These are phyloP conservation scores for Koerneria pararmatus DNA, from an alignment of 2,888 invertebrate genomes.

Conservation along the genomic window DNA sequence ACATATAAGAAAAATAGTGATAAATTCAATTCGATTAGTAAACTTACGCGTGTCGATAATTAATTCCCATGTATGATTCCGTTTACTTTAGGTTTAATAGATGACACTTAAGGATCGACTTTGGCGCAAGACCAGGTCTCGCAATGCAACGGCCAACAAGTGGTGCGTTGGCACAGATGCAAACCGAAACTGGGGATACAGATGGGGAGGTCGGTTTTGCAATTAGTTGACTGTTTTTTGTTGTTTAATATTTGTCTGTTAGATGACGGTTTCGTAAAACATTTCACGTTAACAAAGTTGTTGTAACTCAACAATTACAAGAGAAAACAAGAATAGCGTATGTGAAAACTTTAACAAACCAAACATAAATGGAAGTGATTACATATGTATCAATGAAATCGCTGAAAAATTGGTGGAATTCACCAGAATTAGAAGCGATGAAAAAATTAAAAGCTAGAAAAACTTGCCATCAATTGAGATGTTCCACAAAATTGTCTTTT, in stretches of 20 bases:
- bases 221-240: too few relatives aligned
- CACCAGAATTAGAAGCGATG: background rate
- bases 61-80: background rate
- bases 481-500: background rate
- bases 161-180: constrained; percentile 59
- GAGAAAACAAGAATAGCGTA: too few relatives aligned
- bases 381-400: background rate
- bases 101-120: constrained; percentile 44
- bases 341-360: constrained; percentile 1
- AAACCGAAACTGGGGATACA: constrained; percentile 58
- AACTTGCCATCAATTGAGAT: background rate
- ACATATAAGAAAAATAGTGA: too few relatives aligned
- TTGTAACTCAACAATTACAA: too few relatives aligned
- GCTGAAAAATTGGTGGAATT: constrained; percentile 14
- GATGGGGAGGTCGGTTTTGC: constrained; percentile 52
- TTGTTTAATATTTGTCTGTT: too few relatives aligned
- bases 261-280: too few relatives aligned
- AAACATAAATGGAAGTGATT: background rate
- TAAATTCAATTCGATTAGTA: too few relatives aligned
- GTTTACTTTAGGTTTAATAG: background rate
- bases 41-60: too few relatives aligned
- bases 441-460: background rate
- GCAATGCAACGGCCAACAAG: constrained; percentile 43
- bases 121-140: constrained; percentile 58
- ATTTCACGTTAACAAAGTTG: too few relatives aligned